Conservation (phyloP, 2,113 vertebrate genomes). For the Hyaena hyaena region DNA sequence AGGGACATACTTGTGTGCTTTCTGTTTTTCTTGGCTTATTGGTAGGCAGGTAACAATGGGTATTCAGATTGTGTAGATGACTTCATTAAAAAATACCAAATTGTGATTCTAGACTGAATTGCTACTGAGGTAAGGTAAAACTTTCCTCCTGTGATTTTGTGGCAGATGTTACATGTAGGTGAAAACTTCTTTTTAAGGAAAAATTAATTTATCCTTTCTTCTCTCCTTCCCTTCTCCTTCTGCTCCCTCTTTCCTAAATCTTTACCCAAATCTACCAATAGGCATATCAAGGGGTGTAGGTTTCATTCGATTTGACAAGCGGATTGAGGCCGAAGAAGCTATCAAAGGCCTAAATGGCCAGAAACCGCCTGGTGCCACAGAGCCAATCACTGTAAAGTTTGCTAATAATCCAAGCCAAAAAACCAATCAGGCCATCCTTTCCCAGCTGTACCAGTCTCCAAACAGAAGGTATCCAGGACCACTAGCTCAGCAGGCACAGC, state of each 20-base stretch:
- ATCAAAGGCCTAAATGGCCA: conserved; percentile 99
- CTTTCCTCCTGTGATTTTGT: conserved; percentile 61
- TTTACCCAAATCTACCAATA: conserved; percentile 80
- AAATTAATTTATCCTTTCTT: conserved; percentile 78
- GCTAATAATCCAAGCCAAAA: conserved; percentile 99
- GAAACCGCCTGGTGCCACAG: conserved; percentile 96
- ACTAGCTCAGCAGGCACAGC: conserved; percentile 98
- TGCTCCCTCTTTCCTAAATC: conserved; percentile 57
- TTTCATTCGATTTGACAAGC: conserved; percentile 98
- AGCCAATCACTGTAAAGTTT: conserved; percentile 99
- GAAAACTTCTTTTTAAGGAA: conserved; percentile 71
- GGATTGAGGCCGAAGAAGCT: conserved; percentile 98
- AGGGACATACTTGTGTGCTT: not conserved
- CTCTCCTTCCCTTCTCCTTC: conserved; percentile 66
- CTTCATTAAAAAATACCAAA: conserved; percentile 25
- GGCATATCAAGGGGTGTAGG: conserved; percentile 97
- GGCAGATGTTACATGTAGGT: conserved; percentile 62
- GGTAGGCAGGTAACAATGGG: not conserved
- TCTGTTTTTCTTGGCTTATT: not conserved
- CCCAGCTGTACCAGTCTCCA: conserved; percentile 98
- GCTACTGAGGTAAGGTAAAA: conserved; percentile 54
- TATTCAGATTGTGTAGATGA: conserved; percentile 19
- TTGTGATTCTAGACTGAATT: not conserved
- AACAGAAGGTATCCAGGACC: conserved; percentile 98
- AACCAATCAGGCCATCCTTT: conserved; percentile 97